Evolutionary conservation across 1,140 invertebrate species (phyloP).

Genomic region (Orius insidiosus): DNA sequence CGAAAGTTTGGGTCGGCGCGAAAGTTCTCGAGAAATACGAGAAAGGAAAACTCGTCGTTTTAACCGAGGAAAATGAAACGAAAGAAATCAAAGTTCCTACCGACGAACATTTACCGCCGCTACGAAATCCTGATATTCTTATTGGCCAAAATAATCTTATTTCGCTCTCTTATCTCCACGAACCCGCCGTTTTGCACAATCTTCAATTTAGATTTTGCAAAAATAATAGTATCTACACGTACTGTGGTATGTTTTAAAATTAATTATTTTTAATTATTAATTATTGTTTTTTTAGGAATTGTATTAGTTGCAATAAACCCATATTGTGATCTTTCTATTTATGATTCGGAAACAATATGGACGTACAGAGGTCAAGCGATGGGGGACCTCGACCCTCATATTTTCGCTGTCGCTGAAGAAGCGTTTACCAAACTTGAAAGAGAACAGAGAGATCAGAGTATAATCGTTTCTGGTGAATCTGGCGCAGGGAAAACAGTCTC

Average conservation of each 20-base stretch:
- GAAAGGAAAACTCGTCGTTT: conserved; percentile 31
- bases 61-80: conserved; percentile 43
- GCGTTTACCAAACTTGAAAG: conserved; percentile 89
- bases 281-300: conserved; percentile 46
- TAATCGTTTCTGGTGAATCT: conserved; percentile 55
- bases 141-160: conserved; percentile 98
- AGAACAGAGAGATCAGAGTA: conserved; percentile 88
- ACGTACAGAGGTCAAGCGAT: conserved; percentile 94
- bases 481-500: conserved; percentile 99
- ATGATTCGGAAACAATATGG: conserved; percentile 94
- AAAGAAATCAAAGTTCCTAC: conserved; percentile 31
- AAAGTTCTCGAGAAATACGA: conserved; percentile 65
- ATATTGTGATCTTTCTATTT: conserved; percentile 95
- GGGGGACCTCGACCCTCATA: conserved; percentile 92
- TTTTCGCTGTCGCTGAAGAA: conserved; percentile 96
- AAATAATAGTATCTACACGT: conserved; percentile 90
- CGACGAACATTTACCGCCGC: conserved; percentile 65
- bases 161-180: conserved; percentile 90
- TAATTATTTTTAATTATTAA: not conserved
- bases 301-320: conserved; percentile 98
- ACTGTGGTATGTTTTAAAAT: conserved; percentile 55
- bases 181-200: conserved; percentile 92
- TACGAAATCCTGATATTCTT: conserved; percentile 89
- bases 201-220: conserved; percentile 83
- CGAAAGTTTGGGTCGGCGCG: conserved; percentile 77